Percentiles rank a stretch among this genome's conserved stretches.
Evolutionary conservation across 2,888 invertebrate genomes (phyloP).

Genomic region (Ormyrus thymus): DNA sequence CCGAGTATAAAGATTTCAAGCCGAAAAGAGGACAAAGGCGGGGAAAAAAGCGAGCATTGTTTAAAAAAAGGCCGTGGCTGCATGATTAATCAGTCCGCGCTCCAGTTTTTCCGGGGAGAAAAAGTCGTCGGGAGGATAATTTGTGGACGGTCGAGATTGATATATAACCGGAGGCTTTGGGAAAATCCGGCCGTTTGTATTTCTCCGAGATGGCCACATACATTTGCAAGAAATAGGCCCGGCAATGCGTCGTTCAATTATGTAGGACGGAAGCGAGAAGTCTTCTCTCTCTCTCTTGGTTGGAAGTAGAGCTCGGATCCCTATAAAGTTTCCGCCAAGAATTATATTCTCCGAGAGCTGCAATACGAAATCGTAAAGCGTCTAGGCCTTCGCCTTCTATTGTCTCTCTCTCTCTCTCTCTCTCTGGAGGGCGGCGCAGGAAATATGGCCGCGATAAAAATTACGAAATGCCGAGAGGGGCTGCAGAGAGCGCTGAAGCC

Average conservation of each 20-base stretch:
- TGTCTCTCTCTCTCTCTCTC: slow-evolving; percentile 38
- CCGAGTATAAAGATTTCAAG: slow-evolving; percentile 20
- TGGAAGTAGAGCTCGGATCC: background rate
- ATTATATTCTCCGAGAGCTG: slow-evolving; percentile 44
- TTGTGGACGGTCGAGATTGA: slow-evolving; percentile 42
- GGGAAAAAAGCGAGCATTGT: background rate
- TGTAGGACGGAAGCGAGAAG: slow-evolving; percentile 7
- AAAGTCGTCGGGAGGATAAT: slow-evolving; percentile 15
- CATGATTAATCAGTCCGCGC: slow-evolving; percentile 18
- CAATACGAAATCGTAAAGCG: slow-evolving; percentile 51
- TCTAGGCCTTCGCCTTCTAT: slow-evolving; percentile 33
- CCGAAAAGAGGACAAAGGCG: too few species aligned
- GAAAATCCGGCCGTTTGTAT: slow-evolving; percentile 51
- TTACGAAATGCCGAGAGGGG: slow-evolving; percentile 32
- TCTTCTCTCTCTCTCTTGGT: background rate
- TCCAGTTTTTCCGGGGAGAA: slow-evolving; percentile 6
- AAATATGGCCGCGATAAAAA: slow-evolving; percentile 47
- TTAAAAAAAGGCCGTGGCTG: slow-evolving; percentile 2
- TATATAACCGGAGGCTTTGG: background rate
- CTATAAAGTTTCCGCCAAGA: slow-evolving; percentile 51
- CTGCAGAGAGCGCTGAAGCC: background rate
- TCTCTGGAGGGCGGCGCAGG: background rate
- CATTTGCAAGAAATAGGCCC: slow-evolving; percentile 36
- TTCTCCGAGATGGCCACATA: slow-evolving; percentile 34
- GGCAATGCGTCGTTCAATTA: slow-evolving; percentile 51